Percentiles rank a stretch among this genome's conserved stretches.
Conservation (phyloP, 2,888 invertebrate species). For the Acanthoscelides obtectus region DNA sequence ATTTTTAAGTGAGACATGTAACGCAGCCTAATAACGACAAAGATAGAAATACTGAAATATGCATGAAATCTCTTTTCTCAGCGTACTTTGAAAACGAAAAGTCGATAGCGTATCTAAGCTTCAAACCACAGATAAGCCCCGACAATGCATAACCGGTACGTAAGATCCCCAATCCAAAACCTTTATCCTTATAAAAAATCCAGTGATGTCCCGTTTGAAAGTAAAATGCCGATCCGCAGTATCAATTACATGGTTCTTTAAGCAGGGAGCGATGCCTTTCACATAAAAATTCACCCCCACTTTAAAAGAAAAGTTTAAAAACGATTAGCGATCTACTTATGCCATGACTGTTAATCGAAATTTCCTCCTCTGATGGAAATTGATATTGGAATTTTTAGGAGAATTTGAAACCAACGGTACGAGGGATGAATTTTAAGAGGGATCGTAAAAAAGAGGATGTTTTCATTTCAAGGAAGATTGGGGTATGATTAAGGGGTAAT, state of each 20-base stretch:
- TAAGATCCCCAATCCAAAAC: neutral
- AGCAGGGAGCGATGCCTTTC: conserved; percentile 32
- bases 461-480: neutral
- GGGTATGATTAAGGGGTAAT: neutral
- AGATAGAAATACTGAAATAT: too few relatives aligned
- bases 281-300: conserved; percentile 45
- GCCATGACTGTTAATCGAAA: conserved; percentile 42
- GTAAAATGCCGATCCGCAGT: conserved; percentile 38
- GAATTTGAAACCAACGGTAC: neutral
- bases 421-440: neutral
- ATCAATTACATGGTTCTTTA: conserved; percentile 43
- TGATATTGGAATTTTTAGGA: conserved; percentile 33
- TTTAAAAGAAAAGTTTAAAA: conserved; percentile 43
- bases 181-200: conserved; percentile 9
- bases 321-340: conserved; percentile 44
- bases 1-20: too few relatives aligned
- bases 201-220: conserved; percentile 32
- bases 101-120: neutral
- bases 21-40: too few relatives aligned
- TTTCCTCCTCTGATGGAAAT: conserved; percentile 36
- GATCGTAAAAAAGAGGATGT: neutral
- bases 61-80: too few relatives aligned
- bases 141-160: neutral
- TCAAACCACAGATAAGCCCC: neutral
- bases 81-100: neutral